Base-by-base conservation (phyloP, 1,140 invertebrate species). In the Venturia canescens region DNA sequence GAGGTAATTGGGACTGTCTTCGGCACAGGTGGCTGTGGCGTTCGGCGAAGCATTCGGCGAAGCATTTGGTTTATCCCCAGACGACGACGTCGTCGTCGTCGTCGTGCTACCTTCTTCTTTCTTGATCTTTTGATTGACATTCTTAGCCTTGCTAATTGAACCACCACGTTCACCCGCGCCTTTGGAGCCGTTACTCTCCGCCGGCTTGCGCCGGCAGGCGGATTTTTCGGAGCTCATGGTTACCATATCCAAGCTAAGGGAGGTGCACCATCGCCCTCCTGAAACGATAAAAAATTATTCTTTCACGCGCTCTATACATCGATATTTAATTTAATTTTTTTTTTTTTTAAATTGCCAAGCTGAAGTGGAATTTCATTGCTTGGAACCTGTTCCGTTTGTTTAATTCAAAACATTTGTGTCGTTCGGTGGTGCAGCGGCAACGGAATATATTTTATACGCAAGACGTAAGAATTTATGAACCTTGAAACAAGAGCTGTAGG, bases 221-320 rank as follows among this genome's bases (percentile, higher is more conserved):
- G 88, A 89, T 83, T 90, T 90, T 88, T 91, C 90, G 85, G 90
- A 89, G 86, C 89, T 91, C 90, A 91, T 91, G 84, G 90, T 90
- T 89, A 91, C 90, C 89, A 91, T 90, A 89, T 88, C 89, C 87
- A 87, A 85, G 70, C 86, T 87, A 88, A 80, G 81, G 48, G 78
- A 87, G 76, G 79, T 69, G 83, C 84, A 88, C 60, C 82, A 83
- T 83, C 79, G 80, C 82, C 82, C 80, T 81, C 78, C 82, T 83
- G 72, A 48, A 81, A 82, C 38, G 21, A 27, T 15, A n/a, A 38
- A 1, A 38, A 38, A 3, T 9, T 0, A 71, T 71, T 70, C 16
- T 38, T 70, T 29, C 13, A 70, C 21, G 21, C 29, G 4, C 27
- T 5, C 1, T 27, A 16, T 29, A 5, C 16, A 15, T 70, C 1